phyloP scores from a whole-genome alignment of 2,888 invertebrate genomes.

The Eupeodes latifasciatus region DNA sequence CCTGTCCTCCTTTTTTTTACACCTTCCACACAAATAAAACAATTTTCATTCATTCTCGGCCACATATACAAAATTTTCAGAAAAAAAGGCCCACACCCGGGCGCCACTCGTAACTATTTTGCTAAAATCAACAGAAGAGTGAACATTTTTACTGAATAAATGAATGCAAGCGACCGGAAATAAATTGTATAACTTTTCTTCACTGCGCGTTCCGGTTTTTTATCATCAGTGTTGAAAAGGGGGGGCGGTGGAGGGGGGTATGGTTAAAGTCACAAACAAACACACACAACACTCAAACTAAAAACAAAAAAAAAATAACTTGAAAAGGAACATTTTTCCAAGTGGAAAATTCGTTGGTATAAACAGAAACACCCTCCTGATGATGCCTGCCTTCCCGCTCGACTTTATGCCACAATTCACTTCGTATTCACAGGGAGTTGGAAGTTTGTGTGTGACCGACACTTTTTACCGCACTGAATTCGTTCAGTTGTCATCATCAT shows the following conservation, averaged over 20 bases:
- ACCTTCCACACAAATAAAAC: constrained; percentile 14
- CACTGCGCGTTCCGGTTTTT: constrained; percentile 48
- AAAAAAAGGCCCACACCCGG: constrained; percentile 26
- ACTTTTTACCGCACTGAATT: constrained; percentile 72
- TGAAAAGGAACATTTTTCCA: constrained; percentile 47
- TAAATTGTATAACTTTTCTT: constrained; percentile 73
- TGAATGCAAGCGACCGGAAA: constrained; percentile 75
- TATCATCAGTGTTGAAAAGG: neutral
- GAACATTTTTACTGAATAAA: constrained; percentile 74
- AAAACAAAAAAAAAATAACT: constrained; percentile 3
- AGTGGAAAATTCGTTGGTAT: constrained; percentile 73
- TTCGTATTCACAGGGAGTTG: constrained; percentile 50
- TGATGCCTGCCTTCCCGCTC: neutral
- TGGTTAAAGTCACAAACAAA: constrained; percentile 10
- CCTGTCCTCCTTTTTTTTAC: constrained; percentile 23
- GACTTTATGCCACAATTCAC: constrained; percentile 45
- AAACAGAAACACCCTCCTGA: constrained; percentile 15
- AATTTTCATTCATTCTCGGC: neutral
- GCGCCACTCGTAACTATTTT: constrained; percentile 46
- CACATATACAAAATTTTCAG: constrained; percentile 33
- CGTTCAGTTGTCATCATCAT: constrained; percentile 68
- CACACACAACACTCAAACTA: neutral
- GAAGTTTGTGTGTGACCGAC: constrained; percentile 75
- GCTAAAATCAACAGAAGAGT: constrained; percentile 68
- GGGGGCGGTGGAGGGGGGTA: neutral